Evolutionary conservation across 2,797 vertebrate species (phyloP).

Genomic region (Cetoscarus ocellatus): DNA sequence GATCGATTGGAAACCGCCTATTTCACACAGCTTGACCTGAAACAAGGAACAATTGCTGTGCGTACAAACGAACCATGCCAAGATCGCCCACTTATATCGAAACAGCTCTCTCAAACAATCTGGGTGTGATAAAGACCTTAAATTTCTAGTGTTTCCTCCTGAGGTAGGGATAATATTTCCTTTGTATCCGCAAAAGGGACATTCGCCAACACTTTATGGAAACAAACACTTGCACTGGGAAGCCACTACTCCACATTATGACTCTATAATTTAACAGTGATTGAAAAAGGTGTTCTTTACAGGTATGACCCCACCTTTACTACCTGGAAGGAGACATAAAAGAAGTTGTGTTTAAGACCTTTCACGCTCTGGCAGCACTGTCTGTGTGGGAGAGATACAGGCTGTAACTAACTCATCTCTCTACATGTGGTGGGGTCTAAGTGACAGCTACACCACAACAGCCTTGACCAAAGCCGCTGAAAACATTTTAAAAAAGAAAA

Average conservation of each 20-base stretch:
- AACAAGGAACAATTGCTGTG: no score
- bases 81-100: no score
- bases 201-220: background rate
- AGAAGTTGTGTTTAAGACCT: conserved; percentile 49
- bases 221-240: conserved; percentile 26
- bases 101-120: no score
- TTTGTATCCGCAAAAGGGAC: background rate
- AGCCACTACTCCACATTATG: conserved; percentile 20
- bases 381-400: conserved; percentile 65
- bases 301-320: conserved; percentile 59
- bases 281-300: conserved; percentile 49
- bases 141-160: no score
- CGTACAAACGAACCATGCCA: no score
- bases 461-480: conserved; percentile 42
- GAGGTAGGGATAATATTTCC: no score
- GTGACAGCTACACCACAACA: conserved; percentile 33
- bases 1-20: no score
- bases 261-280: conserved; percentile 48
- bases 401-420: conserved; percentile 41
- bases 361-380: conserved; percentile 39
- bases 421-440: conserved; percentile 45
- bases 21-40: no score
- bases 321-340: conserved; percentile 56
- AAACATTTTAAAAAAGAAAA: conserved; percentile 38
- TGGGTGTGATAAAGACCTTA: no score